phyloP scores from a whole-genome alignment of 2,888 invertebrate genomes.

The Sepiola atlantica region DNA sequence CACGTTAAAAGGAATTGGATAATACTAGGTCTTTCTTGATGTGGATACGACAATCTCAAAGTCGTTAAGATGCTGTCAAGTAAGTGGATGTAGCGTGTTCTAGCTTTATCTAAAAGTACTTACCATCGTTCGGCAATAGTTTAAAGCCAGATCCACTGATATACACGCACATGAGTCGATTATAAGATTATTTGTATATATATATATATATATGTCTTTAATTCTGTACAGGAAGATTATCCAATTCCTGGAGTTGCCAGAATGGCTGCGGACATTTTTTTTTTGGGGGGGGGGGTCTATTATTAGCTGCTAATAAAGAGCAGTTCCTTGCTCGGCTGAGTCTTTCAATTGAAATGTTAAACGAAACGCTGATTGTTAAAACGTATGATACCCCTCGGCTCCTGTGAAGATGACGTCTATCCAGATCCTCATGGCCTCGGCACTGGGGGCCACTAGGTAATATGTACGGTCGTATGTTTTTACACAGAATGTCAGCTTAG shows the following conservation, averaged over 20 bases:
- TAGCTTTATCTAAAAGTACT: neutral
- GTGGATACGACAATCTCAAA: neutral
- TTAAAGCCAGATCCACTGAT: neutral
- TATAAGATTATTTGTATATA: too few relatives aligned
- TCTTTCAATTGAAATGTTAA: neutral
- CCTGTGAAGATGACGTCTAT: conserved; percentile 95
- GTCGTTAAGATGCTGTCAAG: neutral
- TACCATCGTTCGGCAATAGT: conserved; percentile 12
- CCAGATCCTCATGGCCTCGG: conserved; percentile 96
- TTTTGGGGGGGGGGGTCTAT: neutral
- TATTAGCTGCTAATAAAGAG: neutral
- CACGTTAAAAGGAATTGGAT: neutral
- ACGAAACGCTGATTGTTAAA: conserved; percentile 60
- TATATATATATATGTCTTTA: too few relatives aligned
- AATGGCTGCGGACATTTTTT: neutral
- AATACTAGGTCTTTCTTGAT: neutral
- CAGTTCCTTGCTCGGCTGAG: neutral
- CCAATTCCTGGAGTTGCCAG: neutral
- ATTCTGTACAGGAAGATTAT: neutral
- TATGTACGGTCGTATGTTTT: conserved; percentile 92
- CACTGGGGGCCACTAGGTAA: conserved; percentile 92
- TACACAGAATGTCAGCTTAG: conserved; percentile 93
- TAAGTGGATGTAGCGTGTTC: conserved; percentile 1
- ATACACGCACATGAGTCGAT: neutral
- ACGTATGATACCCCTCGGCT: conserved; percentile 89